A percentile compares a stretch with the other conserved stretches of the same genome.
Evolutionary conservation across 1,140 invertebrate species (phyloP).

Genomic region (Zaprionus davidi): DNA sequence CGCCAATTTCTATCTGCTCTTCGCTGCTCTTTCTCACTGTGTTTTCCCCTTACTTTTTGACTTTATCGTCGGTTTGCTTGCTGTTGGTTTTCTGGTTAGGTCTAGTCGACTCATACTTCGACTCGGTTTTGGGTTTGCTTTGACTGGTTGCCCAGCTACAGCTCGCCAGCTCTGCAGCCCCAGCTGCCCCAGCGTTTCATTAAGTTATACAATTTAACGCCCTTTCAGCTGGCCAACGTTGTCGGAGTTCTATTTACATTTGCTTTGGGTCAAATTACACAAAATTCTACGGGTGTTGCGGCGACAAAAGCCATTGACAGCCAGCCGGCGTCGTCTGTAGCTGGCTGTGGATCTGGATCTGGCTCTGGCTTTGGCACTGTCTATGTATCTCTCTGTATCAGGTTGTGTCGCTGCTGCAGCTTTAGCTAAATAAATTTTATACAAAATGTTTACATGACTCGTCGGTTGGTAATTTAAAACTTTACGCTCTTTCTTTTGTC

Average conservation of each 20-base stretch:
- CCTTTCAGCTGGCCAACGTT: slow-evolving; percentile 69
- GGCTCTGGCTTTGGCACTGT: not conserved
- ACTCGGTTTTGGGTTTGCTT: slow-evolving; percentile 61
- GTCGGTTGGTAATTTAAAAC: slow-evolving; percentile 72
- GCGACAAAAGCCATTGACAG: slow-evolving; percentile 77
- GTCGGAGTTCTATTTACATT: slow-evolving; percentile 81
- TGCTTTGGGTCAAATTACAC: slow-evolving; percentile 83
- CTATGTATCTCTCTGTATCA: not conserved
- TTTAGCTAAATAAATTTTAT: slow-evolving; percentile 70
- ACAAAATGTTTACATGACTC: slow-evolving; percentile 65
- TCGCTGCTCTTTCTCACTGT: slow-evolving; percentile 7
- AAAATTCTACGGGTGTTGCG: slow-evolving; percentile 82
- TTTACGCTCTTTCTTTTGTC: slow-evolving; percentile 67
- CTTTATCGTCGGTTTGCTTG: slow-evolving; percentile 68
- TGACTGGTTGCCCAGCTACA: slow-evolving; percentile 58
- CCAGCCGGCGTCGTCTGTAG: slow-evolving; percentile 48
- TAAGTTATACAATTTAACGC: slow-evolving; percentile 83
- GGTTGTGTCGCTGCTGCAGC: slow-evolving; percentile 9
- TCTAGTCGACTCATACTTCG: slow-evolving; percentile 59
- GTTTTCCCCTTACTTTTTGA: slow-evolving; percentile 66
- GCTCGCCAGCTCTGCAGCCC: slow-evolving; percentile 10
- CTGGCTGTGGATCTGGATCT: not conserved
- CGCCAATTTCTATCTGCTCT: not conserved
- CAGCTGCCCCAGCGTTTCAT: slow-evolving; percentile 71
- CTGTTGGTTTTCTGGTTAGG: slow-evolving; percentile 78